phyloP scores from a whole-genome alignment of 2,113 vertebrate genomes.

The Syrmaticus mikado region DNA sequence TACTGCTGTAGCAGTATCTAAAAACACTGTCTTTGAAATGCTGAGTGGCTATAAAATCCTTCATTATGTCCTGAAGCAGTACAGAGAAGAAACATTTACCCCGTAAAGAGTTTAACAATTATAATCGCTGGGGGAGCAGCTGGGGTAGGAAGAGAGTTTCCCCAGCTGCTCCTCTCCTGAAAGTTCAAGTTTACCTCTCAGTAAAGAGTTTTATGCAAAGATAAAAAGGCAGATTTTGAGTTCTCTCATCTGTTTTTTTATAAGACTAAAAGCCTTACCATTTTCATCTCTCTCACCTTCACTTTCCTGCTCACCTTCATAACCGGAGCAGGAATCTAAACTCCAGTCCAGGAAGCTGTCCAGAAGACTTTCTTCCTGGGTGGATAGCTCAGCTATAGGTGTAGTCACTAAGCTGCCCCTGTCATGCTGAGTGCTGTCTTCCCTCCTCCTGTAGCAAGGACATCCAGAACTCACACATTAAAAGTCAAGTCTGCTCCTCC shows the following conservation, averaged over 20 bases:
- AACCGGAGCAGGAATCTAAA: slow-evolving; percentile 92
- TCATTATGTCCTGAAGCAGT: neutral
- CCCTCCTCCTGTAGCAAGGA: slow-evolving; percentile 81
- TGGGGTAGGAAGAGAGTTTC: neutral
- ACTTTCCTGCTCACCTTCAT: slow-evolving; percentile 96
- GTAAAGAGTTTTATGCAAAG: slow-evolving; percentile 1
- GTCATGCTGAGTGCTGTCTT: slow-evolving; percentile 86
- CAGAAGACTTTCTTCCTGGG: slow-evolving; percentile 91
- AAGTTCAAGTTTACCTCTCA: neutral
- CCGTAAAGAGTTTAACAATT: neutral
- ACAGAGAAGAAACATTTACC: neutral
- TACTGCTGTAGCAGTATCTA: neutral
- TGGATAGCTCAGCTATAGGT: slow-evolving; percentile 92
- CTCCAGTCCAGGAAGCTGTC: slow-evolving; percentile 96
- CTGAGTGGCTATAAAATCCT: neutral
- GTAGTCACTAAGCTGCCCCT: slow-evolving; percentile 92
- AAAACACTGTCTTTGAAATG: neutral
- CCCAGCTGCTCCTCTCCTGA: neutral
- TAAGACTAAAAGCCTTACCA: slow-evolving; percentile 76
- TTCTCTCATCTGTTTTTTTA: neutral
- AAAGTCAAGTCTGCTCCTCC: neutral
- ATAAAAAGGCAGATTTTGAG: neutral
- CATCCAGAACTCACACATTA: neutral
- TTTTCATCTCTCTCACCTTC: slow-evolving; percentile 90
- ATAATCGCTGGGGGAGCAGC: neutral